These are phyloP conservation scores for Apodemus agrarius DNA, from an alignment of 2,797 vertebrate species.

Conservation along the genomic window DNA sequence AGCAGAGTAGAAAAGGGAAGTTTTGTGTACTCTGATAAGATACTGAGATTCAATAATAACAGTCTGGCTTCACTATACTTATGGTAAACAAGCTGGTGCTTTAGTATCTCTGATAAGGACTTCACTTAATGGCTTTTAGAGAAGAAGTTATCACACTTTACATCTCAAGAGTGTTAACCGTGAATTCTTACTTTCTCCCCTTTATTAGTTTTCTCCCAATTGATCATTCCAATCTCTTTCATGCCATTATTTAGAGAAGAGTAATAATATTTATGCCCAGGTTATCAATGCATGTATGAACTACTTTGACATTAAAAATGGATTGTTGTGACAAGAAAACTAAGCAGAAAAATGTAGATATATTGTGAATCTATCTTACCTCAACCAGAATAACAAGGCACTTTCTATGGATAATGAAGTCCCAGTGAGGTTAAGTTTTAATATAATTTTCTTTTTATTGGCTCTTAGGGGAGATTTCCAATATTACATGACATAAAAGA, in stretches of 20 bases:
- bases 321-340: background rate
- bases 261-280: background rate
- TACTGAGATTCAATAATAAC: background rate
- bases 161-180: background rate
- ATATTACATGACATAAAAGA: background rate
- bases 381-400: background rate
- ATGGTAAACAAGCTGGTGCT: background rate
- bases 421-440: background rate
- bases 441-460: constrained; percentile 1
- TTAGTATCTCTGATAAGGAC: background rate
- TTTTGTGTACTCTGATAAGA: background rate
- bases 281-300: background rate
- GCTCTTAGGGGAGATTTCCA: background rate
- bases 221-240: background rate
- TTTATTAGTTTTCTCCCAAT: background rate
- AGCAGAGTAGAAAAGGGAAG: background rate
- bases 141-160: background rate
- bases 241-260: background rate
- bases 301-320: background rate
- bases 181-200: background rate
- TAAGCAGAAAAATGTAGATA: background rate
- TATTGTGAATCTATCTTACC: background rate
- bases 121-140: background rate
- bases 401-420: background rate
- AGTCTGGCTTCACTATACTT: background rate